Percentiles rank a stretch among this genome's conserved stretches.
phyloP scores from a whole-genome alignment of 2,888 invertebrate species.

The Caenorhabditis panamensis region DNA sequence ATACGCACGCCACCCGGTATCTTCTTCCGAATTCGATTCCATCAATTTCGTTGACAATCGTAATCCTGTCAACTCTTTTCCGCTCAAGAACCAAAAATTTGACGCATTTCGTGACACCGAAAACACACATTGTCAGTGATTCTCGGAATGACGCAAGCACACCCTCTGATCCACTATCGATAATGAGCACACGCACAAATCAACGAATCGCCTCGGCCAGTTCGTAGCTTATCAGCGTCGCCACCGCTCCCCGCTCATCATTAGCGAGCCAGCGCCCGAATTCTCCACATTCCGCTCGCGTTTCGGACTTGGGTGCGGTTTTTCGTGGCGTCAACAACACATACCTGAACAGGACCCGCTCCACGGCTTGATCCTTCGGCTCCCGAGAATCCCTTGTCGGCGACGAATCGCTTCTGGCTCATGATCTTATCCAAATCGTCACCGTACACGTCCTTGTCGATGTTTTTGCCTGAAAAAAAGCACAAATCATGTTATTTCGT shows the following conservation, averaged over 20 bases:
- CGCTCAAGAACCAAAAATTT: conserved; percentile 38
- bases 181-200: conserved; percentile 46
- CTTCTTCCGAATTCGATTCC: too few relatives aligned
- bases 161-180: conserved; percentile 32
- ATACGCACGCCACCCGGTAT: too few relatives aligned
- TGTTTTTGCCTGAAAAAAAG: conserved; percentile 83
- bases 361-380: conserved; percentile 86
- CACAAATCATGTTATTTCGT: conserved; percentile 3
- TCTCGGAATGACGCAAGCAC: conserved; percentile 44
- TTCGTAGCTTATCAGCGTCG: conserved; percentile 40
- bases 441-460: conserved; percentile 93
- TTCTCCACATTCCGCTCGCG: conserved; percentile 34
- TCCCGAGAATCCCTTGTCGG: conserved; percentile 96
- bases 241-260: conserved; percentile 33
- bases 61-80: conserved; percentile 4
- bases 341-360: conserved; percentile 90
- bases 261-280: conserved; percentile 45
- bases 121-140: conserved; percentile 12
- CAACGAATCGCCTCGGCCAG: conserved; percentile 35
- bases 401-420: conserved; percentile 94
- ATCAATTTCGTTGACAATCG: neutral
- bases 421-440: conserved; percentile 92
- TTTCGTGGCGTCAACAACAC: neutral
- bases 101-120: conserved; percentile 19
- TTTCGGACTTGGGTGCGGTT: neutral